Evolutionary conservation across 2,888 invertebrate genomes (phyloP), one percentile per base, ranked within the genome.

Genomic region (Dicyrtomina minuta): DNA sequence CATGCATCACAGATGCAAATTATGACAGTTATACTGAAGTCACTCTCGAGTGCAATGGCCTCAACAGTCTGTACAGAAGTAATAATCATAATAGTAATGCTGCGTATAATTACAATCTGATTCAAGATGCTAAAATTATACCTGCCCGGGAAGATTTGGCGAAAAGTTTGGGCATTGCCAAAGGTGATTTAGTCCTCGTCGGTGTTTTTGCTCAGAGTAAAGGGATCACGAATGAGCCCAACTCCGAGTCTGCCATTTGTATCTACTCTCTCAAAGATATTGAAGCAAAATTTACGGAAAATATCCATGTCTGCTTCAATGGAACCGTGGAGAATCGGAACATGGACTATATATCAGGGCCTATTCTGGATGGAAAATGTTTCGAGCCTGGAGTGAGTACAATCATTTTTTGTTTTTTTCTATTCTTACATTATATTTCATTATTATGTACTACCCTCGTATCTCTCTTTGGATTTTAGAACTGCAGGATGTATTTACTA

Each of bases 1-100:
- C 95, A 70, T 98, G 98, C 84, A 93, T 95, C 71, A 92, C 91
- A 78, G 98, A 98, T 84, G 88, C 91, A 24, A 92, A 93, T 81
- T 98, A 96, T 82, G 93, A 96, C 81, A 96, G 96, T 80, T 98
- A 98, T 82, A 94, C 96, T 0, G 98, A 98, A 84, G 91, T 97
- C 64, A 96, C 96, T 17, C 85, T 97, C 70, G 90, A 93, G 82
- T 98, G 97, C 82, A 84, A 86, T 77, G 89, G 89, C 61, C 55
- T 55, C 82, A 84, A 86, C 77, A 89, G 89, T 61, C 85, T 85
- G 72, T 86, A 88, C 79, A 87, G 86, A 75, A 80, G 83, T 80
- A 80, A 84, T 83, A 81, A 82, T 71, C 78, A 70, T 53, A 81
- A 65, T 56, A 53, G 53, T 53, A 62, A 62, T 53, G 58, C 56